Evolutionary conservation across 2,888 invertebrate species (phyloP).

Genomic region (Chaitophorus viminalis): DNA sequence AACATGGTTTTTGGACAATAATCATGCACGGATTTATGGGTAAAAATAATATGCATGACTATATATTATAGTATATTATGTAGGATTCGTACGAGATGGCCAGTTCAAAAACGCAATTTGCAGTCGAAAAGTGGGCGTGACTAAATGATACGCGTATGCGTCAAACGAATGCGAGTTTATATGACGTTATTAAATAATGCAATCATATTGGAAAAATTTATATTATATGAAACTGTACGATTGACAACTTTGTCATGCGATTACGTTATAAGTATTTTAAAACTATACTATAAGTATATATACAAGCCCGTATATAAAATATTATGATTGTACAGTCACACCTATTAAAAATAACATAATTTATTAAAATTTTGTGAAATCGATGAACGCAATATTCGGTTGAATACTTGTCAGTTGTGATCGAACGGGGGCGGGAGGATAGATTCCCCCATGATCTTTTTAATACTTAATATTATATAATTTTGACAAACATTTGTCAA

Average conservation of each 20-base stretch:
- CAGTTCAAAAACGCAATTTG: slow-evolving; percentile 40
- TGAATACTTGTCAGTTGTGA: too few species aligned
- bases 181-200: slow-evolving; percentile 28
- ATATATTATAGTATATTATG: not conserved
- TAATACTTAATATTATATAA: too few species aligned
- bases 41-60: not conserved
- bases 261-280: not conserved
- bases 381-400: not conserved
- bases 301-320: not conserved
- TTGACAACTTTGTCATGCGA: not conserved
- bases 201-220: not conserved
- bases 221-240: not conserved
- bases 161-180: not conserved
- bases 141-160: not conserved
- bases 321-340: not conserved
- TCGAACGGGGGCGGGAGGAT: too few species aligned
- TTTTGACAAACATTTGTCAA: too few species aligned
- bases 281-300: not conserved
- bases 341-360: not conserved
- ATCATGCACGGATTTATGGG: not conserved
- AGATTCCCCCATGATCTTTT: too few species aligned
- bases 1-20: not conserved
- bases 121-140: slow-evolving; percentile 47
- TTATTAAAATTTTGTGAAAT: not conserved
- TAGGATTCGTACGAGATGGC: not conserved